Evolutionary conservation across 2,888 invertebrate genomes (phyloP).

Genomic region (Drosophila picticornis): DNA sequence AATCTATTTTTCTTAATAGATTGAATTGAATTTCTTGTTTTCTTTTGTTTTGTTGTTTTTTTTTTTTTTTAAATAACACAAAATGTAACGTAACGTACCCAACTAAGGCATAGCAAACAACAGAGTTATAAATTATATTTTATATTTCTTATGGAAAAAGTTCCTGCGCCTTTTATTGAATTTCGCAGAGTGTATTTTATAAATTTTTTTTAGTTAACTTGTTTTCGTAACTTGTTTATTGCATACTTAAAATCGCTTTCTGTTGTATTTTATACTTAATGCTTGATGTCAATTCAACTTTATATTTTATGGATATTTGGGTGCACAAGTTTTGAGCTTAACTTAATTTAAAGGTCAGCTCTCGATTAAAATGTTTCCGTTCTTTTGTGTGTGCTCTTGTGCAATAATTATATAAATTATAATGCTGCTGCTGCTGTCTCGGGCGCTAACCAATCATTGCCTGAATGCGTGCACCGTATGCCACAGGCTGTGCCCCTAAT

Average conservation of each 20-base stretch:
- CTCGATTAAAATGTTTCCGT: conserved; percentile 4
- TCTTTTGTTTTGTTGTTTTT: not conserved
- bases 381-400: conserved; percentile 24
- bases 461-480: conserved; percentile 46
- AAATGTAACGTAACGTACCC: not conserved
- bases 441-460: conserved; percentile 37
- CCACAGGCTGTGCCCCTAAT: conserved; percentile 44
- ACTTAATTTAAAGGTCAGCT: conserved; percentile 12
- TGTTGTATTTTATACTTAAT: not conserved
- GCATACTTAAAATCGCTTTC: not conserved
- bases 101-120: not conserved
- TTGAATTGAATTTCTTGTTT: not conserved
- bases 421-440: conserved; percentile 36
- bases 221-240: not conserved
- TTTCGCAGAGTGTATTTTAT: not conserved
- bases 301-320: not conserved
- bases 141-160: not conserved
- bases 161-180: not conserved
- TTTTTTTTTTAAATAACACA: not conserved
- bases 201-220: too few species aligned
- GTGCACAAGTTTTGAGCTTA: not conserved
- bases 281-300: not conserved
- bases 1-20: not conserved
- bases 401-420: conserved; percentile 50
- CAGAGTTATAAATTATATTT: not conserved